Base-by-base conservation (phyloP, 2,113 vertebrate species). In the Corvus moneduloides region DNA sequence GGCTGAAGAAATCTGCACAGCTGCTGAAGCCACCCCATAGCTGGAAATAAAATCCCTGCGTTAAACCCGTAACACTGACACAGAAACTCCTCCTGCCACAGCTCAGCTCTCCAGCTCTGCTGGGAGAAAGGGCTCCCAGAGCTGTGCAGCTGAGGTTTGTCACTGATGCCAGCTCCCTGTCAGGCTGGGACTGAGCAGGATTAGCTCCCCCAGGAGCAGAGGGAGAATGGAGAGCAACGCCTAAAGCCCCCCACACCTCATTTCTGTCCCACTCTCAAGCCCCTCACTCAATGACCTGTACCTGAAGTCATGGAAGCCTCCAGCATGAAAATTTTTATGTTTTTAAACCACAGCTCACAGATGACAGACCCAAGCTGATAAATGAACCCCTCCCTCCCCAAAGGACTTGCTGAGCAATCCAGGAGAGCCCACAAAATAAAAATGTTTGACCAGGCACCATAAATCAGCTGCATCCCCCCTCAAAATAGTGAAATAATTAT, bases 401-500 rank as follows among this genome's bases (percentile, higher is more conserved):
- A 63, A 87, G 51, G 85, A 58, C 49, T 52, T 58, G 56, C 88
- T 59, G 81, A 88, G 61, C 73, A 72, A 77, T 61, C 90, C 93
- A 84, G 68, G 35, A 87, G 33, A 64, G 59, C 2, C 61, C 55
- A 71, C 30, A 21, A 66, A 33, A 62, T 77, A 76, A 39, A 64
- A 17, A 41, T 8, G 35, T 73, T 51, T 67, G 78, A 75, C 21
- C 51, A n/a, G 64, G 59, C 49, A 22, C 28, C 58, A 87, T 97
- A 73, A 96, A 96, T 97, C 93, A 97, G 71, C 59, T 30, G 44
- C 85, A 69, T 48, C 59, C 63, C 72, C 43, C 13, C 23, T 63
- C 24, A 75, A 93, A 96, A 97, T 52, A 94, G 94, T 81, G 86
- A 94, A 97, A 97, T 97, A 96, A 97, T 97, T 94, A 97, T 96